Evolutionary conservation across 30 jellyfish, hydroid and myxozoan genomes (phyloP).

Genomic region (Hydractinia echinata): DNA sequence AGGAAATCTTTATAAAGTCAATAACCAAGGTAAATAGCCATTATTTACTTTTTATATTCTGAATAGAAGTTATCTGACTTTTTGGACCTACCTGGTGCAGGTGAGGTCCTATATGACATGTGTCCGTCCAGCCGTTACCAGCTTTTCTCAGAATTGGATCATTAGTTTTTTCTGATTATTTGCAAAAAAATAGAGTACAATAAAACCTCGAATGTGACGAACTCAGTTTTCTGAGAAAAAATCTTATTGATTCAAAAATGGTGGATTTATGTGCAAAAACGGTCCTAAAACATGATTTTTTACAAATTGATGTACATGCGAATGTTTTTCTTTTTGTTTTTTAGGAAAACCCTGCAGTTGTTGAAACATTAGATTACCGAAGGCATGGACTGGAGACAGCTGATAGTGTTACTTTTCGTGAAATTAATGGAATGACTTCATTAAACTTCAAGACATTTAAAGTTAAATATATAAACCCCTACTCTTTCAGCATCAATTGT

Average conservation of each 20-base stretch:
- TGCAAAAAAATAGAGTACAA: background rate
- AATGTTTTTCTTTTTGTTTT: background rate
- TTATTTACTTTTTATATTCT: background rate
- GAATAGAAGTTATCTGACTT: background rate
- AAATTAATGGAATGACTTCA: conserved; percentile 71
- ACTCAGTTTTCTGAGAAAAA: too few species aligned
- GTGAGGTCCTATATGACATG: too few species aligned
- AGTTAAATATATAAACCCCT: conserved; percentile 43
- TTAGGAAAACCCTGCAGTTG: conserved; percentile 58
- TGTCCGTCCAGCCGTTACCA: too few species aligned
- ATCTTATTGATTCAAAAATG: too few species aligned
- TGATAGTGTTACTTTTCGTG: conserved; percentile 46
- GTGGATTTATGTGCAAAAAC: too few species aligned
- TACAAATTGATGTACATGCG: background rate
- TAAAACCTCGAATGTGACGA: background rate
- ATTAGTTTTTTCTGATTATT: too few species aligned
- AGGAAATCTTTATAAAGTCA: conserved; percentile 59
- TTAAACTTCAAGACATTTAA: conserved; percentile 41
- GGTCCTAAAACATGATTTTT: background rate
- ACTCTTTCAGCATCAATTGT: conserved; percentile 41
- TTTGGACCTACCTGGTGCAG: too few species aligned
- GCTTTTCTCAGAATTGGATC: too few species aligned
- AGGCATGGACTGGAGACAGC: conserved; percentile 62
- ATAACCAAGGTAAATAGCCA: conserved; percentile 49
- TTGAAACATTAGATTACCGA: conserved; percentile 51